Conservation (phyloP, 2,113 vertebrate genomes). For the Bubalus kerabau region DNA sequence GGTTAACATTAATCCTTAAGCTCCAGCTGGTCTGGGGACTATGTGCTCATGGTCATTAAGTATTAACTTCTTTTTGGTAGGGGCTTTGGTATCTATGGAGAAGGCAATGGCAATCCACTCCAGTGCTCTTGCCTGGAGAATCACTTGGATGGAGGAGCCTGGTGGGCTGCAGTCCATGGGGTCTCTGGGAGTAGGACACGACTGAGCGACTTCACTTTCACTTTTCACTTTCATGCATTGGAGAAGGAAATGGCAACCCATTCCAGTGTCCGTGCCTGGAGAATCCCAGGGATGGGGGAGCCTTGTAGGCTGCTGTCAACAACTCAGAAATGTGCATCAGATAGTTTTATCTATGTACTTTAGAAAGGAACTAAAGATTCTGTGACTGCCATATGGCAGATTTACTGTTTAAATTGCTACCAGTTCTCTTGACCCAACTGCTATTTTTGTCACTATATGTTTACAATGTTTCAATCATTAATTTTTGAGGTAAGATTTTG, state of each 20-base stretch:
- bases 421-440: background rate
- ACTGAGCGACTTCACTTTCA: too few species aligned
- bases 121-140: too few species aligned
- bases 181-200: too few species aligned
- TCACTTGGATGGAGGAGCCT: too few species aligned
- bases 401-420: background rate
- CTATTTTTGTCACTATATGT: background rate
- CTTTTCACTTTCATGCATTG: too few species aligned
- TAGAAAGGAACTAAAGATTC: background rate
- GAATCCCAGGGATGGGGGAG: too few species aligned
- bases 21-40: background rate
- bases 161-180: too few species aligned
- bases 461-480: background rate
- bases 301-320: background rate
- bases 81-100: background rate
- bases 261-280: too few species aligned
- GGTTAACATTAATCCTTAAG: background rate
- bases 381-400: background rate
- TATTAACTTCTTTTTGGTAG: background rate
- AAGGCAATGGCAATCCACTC: too few species aligned
- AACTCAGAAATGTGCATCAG: background rate
- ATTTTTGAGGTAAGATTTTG: background rate
- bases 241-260: too few species aligned
- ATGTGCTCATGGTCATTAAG: background rate
- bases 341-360: background rate